Percentiles rank a stretch among this genome's conserved stretches.
Conservation (phyloP, 2,113 vertebrate species). For the Chaetodon auriga region DNA sequence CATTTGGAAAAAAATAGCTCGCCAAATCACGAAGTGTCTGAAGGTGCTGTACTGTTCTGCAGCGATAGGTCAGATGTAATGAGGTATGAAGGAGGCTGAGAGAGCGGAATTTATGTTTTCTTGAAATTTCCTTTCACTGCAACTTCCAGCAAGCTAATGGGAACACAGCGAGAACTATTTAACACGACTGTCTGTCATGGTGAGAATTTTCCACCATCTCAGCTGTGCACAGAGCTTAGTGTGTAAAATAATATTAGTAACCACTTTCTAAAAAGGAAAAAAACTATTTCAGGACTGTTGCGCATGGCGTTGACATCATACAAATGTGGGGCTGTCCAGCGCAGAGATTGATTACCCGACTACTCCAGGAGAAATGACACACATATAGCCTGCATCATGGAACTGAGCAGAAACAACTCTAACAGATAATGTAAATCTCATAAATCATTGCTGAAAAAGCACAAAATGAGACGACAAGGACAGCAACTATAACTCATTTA, state of each 20-base stretch:
- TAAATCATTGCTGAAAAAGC: not conserved
- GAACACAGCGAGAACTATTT: not conserved
- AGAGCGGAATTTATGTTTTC: conserved; percentile 17
- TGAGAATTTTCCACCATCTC: conserved; percentile 10
- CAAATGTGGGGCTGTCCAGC: not conserved
- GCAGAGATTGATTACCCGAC: not conserved
- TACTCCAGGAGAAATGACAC: not conserved
- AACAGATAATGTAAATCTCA: not conserved
- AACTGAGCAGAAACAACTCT: not conserved
- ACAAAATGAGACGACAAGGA: not conserved
- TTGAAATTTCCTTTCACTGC: conserved; percentile 7
- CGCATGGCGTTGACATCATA: not conserved
- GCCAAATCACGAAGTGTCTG: not conserved
- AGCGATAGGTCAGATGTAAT: conserved; percentile 21
- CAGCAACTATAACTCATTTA: not conserved
- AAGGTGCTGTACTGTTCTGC: conserved; percentile 1
- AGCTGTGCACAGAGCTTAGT: conserved; percentile 6
- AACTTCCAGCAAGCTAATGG: conserved; percentile 16
- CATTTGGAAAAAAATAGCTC: not conserved
- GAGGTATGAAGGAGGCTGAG: conserved; percentile 23
- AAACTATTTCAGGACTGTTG: not conserved
- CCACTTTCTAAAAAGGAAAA: not conserved
- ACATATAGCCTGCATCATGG: not conserved
- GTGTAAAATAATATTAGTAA: not conserved
- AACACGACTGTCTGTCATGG: not conserved